Conservation (phyloP, 2,888 invertebrate genomes). For the Drosophila acutilabella region DNA sequence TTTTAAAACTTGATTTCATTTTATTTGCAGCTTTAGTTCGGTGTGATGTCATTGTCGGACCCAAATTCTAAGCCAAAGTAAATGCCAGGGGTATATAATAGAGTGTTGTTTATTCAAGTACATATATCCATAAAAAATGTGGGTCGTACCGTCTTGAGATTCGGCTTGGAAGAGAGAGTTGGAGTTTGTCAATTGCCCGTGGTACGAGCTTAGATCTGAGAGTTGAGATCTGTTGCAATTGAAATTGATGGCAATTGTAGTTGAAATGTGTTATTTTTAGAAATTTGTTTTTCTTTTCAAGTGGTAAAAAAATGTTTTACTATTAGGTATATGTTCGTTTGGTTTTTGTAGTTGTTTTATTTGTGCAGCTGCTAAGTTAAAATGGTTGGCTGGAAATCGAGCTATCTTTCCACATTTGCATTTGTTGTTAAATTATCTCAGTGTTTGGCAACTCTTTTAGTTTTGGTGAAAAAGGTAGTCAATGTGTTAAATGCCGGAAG, state of each 20-base stretch:
- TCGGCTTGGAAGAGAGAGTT: slow-evolving; percentile 47
- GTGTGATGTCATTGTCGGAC: slow-evolving; percentile 65
- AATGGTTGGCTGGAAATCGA: slow-evolving; percentile 44
- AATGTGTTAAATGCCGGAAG: slow-evolving; percentile 53
- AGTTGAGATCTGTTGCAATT: slow-evolving; percentile 57
- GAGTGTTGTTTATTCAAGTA: slow-evolving; percentile 1
- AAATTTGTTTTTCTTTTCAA: slow-evolving; percentile 44
- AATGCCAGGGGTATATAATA: slow-evolving; percentile 41
- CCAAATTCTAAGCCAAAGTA: slow-evolving; percentile 49
- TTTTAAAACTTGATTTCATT: slow-evolving; percentile 54
- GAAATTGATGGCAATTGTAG: slow-evolving; percentile 66
- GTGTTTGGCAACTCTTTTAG: slow-evolving; percentile 47
- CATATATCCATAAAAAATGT: slow-evolving; percentile 49
- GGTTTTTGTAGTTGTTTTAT: slow-evolving; percentile 38
- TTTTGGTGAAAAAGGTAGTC: slow-evolving; percentile 47
- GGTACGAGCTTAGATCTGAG: slow-evolving; percentile 33
- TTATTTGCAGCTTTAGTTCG: slow-evolving; percentile 49
- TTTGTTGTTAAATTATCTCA: slow-evolving; percentile 28
- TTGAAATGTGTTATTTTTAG: slow-evolving; percentile 69
- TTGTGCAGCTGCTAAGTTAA: slow-evolving; percentile 66
- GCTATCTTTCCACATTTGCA: slow-evolving; percentile 28
- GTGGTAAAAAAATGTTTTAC: slow-evolving; percentile 40
- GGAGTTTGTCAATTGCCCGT: slow-evolving; percentile 67
- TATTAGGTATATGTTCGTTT: slow-evolving; percentile 29
- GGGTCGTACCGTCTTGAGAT: slow-evolving; percentile 52